phyloP scores from a whole-genome alignment of 2,888 invertebrate species.

The Uropetala carovei region DNA sequence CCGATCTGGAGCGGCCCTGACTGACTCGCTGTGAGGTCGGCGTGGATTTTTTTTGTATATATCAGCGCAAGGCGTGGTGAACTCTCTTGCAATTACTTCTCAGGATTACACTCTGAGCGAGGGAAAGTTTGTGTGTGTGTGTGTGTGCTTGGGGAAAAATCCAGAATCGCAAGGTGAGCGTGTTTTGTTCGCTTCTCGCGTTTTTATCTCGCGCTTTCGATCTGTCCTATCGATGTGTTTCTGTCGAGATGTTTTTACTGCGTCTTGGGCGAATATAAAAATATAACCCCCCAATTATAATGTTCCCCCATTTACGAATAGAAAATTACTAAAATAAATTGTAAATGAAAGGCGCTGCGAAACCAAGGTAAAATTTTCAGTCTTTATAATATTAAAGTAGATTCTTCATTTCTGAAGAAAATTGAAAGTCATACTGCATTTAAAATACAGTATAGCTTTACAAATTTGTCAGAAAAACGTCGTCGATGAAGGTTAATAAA shows the following conservation, averaged over 20 bases:
- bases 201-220: neutral
- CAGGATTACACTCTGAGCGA: neutral
- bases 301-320: neutral
- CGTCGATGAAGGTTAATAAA: too few relatives aligned
- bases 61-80: slow-evolving; percentile 5
- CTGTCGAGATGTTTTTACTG: neutral
- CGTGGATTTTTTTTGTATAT: too few relatives aligned
- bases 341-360: neutral
- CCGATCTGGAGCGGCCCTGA: slow-evolving; percentile 17
- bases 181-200: too few relatives aligned
- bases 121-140: neutral
- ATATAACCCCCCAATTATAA: neutral
- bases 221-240: neutral
- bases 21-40: neutral
- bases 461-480: too few relatives aligned
- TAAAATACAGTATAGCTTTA: too few relatives aligned
- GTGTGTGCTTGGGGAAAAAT: neutral
- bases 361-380: neutral
- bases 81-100: slow-evolving; percentile 24
- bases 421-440: too few relatives aligned
- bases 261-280: slow-evolving; percentile 10
- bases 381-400: too few relatives aligned
- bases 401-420: too few relatives aligned
- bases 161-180: neutral
- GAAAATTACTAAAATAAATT: neutral